These are phyloP conservation scores for Microhierax caerulescens DNA, from an alignment of 2,797 vertebrate genomes.

Conservation along the genomic window DNA sequence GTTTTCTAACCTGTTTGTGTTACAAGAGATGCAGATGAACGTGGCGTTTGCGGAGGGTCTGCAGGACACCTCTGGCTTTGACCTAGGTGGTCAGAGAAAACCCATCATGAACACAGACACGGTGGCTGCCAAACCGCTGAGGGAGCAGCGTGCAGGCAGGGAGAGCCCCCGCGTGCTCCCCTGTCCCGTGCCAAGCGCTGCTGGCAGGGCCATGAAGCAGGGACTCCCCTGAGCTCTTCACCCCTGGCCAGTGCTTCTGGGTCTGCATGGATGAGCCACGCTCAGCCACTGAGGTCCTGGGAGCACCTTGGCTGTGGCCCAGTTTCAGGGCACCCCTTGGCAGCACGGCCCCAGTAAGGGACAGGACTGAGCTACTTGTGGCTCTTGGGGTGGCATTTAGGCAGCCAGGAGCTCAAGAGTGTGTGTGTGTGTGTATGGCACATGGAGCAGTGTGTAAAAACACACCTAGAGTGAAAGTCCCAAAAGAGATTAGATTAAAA, in stretches of 20 bases:
- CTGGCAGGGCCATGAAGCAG: fast-evolving
- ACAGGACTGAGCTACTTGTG: not conserved
- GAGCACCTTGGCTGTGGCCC: not conserved
- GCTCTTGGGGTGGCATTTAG: not conserved
- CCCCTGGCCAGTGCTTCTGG: fast-evolving
- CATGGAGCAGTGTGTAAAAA: not conserved
- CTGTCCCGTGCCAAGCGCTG: fast-evolving
- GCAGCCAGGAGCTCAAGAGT: not conserved
- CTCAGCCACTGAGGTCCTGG: not conserved
- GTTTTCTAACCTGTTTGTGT: not conserved
- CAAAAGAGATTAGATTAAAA: not conserved
- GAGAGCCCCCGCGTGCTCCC: not conserved
- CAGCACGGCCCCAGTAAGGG: fast-evolving
- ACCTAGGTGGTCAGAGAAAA: not conserved
- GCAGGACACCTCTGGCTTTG: not conserved
- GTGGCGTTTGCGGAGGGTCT: not conserved
- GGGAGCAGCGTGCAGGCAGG: not conserved
- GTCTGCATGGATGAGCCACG: fast-evolving
- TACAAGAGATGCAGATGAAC: not conserved
- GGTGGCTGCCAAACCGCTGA: not conserved
- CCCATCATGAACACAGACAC: fast-evolving
- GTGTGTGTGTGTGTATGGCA: not conserved
- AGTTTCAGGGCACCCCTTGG: fast-evolving
- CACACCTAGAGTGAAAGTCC: not conserved
- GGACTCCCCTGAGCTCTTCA: not conserved